Evolutionary conservation across 2,113 vertebrate species (phyloP).

Genomic region (Dicrurus megarhynchus): DNA sequence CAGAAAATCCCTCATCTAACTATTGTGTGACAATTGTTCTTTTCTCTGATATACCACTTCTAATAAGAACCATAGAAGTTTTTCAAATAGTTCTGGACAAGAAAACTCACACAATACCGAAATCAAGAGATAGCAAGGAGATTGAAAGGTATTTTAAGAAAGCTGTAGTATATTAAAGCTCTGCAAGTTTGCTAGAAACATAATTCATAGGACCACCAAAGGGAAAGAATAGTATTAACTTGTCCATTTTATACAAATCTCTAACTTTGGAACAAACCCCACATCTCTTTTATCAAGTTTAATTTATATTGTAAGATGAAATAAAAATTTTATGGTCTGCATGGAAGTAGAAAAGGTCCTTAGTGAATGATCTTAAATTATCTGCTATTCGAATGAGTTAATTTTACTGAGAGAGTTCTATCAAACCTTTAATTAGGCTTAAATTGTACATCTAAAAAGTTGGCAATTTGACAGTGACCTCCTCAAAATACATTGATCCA

Average conservation of each 20-base stretch:
- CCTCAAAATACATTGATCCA: slow-evolving; percentile 53
- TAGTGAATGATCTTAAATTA: slow-evolving; percentile 71
- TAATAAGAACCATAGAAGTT: background rate
- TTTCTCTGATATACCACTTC: background rate
- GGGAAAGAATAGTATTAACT: background rate
- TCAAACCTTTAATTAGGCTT: slow-evolving; percentile 76
- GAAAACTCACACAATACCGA: background rate
- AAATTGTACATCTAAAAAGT: slow-evolving; percentile 70
- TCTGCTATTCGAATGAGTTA: slow-evolving; percentile 69
- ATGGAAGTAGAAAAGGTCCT: slow-evolving; percentile 63
- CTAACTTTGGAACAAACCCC: slow-evolving; percentile 4
- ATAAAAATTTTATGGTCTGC: slow-evolving; percentile 70
- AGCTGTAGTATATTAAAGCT: background rate
- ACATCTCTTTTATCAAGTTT: slow-evolving; percentile 56
- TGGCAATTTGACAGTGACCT: slow-evolving; percentile 69
- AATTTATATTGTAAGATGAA: slow-evolving; percentile 70
- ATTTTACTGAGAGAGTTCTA: slow-evolving; percentile 72
- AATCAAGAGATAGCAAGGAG: background rate
- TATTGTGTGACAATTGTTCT: background rate
- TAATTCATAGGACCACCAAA: background rate
- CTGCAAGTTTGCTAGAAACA: background rate
- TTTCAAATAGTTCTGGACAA: background rate
- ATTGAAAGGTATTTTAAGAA: slow-evolving; percentile 1
- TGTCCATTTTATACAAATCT: background rate
- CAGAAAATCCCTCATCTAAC: accelerated